Percentiles rank a stretch among this genome's conserved stretches.
Evolutionary conservation across 53 echinoderm and acorn worm genomes (phyloP).

Genomic region (Paracentrotus lividus): DNA sequence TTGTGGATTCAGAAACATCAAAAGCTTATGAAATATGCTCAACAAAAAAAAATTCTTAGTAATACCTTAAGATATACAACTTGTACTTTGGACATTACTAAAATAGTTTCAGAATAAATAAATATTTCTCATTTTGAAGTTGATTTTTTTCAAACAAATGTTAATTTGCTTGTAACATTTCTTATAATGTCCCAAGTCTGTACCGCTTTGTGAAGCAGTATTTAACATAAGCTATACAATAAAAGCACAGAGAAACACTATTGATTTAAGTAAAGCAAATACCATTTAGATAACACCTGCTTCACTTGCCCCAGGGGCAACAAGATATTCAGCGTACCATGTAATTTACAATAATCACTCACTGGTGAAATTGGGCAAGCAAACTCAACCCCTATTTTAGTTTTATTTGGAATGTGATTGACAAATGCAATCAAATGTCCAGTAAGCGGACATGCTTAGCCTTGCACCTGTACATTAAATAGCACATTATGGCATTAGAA

Average conservation of each 20-base stretch:
- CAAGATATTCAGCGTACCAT: slow-evolving; percentile 5
- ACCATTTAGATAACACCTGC: slow-evolving; percentile 3
- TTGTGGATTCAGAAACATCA: too few species aligned
- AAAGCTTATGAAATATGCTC: too few species aligned
- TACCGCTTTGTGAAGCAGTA: not conserved
- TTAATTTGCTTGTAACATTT: too few species aligned
- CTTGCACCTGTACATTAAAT: slow-evolving; percentile 30
- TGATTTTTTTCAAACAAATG: too few species aligned
- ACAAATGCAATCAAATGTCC: slow-evolving; percentile 47
- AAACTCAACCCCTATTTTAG: not conserved
- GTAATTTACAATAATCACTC: slow-evolving; percentile 5
- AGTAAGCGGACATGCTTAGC: slow-evolving; percentile 8
- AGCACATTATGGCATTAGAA: not conserved
- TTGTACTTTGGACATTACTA: not conserved
- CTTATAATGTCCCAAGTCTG: not conserved
- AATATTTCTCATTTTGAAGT: too few species aligned
- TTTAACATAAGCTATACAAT: not conserved
- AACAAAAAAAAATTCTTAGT: too few species aligned
- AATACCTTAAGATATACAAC: too few species aligned
- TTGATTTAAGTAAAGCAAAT: slow-evolving; percentile 48
- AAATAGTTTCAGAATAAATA: too few species aligned
- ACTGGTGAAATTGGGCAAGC: slow-evolving; percentile 26
- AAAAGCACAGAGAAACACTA: slow-evolving; percentile 41
- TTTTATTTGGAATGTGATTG: slow-evolving; percentile 36
- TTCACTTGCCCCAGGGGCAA: slow-evolving; percentile 43